phyloP scores from a whole-genome alignment of 2,797 vertebrate genomes.

The Scolopax bukidnonensis region DNA sequence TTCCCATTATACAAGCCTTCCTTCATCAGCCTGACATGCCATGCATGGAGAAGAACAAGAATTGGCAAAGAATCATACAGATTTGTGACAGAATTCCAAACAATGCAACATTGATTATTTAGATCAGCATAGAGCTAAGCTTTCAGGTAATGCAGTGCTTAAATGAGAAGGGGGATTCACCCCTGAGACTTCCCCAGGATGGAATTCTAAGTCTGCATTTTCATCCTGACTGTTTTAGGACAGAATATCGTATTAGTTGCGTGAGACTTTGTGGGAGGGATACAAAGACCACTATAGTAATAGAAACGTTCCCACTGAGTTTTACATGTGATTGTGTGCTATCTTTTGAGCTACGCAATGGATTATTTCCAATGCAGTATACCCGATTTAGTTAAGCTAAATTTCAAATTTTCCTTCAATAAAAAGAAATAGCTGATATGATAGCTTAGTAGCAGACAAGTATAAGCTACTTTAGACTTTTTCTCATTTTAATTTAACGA shows the following conservation, averaged over 20 bases:
- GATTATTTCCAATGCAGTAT: not conserved
- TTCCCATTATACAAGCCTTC: slow-evolving; percentile 48
- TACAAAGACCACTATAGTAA: not conserved
- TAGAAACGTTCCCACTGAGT: not conserved
- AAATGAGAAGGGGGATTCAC: not conserved
- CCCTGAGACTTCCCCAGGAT: not conserved
- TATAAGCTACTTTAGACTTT: not conserved
- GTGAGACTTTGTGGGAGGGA: not conserved
- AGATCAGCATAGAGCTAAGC: slow-evolving; percentile 1
- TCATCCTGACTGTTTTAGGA: not conserved
- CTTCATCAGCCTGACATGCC: slow-evolving; percentile 51
- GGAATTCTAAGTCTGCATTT: slow-evolving; percentile 12
- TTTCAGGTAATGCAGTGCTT: slow-evolving; percentile 32
- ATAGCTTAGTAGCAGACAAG: not conserved
- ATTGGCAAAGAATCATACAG: slow-evolving; percentile 24
- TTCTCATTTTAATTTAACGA: not conserved
- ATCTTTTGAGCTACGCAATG: not conserved
- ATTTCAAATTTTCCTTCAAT: not conserved
- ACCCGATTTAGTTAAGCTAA: not conserved
- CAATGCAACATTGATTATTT: slow-evolving; percentile 26
- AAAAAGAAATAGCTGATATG: not conserved
- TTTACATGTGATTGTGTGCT: not conserved
- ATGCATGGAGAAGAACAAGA: slow-evolving; percentile 35
- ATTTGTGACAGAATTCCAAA: slow-evolving; percentile 44
- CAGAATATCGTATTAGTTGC: not conserved